Conservation (phyloP, 2,113 vertebrate species). For the Zonotrichia leucophrys region DNA sequence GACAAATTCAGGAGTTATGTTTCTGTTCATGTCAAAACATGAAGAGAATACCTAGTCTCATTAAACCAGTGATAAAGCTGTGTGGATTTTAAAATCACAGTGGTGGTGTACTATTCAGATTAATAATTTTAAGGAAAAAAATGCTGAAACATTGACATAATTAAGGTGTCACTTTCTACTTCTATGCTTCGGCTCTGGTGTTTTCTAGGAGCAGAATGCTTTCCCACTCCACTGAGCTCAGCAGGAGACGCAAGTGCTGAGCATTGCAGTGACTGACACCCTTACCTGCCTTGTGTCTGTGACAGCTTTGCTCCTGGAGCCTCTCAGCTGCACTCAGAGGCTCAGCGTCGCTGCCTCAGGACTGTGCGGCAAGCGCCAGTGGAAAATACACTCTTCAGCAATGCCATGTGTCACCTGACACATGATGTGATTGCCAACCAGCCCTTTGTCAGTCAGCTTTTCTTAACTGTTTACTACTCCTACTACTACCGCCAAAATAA, state of each 20-base stretch:
- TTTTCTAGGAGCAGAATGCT: not conserved
- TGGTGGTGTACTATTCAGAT: not conserved
- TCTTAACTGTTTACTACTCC: not conserved
- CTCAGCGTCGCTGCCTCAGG: fast-evolving
- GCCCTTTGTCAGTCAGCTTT: not conserved
- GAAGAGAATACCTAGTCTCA: not conserved
- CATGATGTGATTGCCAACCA: not conserved
- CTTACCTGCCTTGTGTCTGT: not conserved
- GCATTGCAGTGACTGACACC: not conserved
- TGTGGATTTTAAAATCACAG: fast-evolving
- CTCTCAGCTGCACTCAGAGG: not conserved
- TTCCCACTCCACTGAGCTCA: not conserved
- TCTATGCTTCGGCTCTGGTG: not conserved
- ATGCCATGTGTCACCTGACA: not conserved
- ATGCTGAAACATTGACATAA: not conserved
- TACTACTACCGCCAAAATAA: not conserved
- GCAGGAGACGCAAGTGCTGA: not conserved
- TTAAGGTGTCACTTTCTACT: not conserved
- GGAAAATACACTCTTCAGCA: not conserved
- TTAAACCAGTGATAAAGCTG: not conserved
- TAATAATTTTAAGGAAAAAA: not conserved
- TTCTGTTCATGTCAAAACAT: not conserved
- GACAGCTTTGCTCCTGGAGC: not conserved
- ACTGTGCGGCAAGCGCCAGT: not conserved
- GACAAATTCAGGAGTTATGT: not conserved